Percentiles rank a stretch among this genome's conserved stretches.
phyloP scores from a whole-genome alignment of 2,888 invertebrate genomes.

The Plebejus argus region DNA sequence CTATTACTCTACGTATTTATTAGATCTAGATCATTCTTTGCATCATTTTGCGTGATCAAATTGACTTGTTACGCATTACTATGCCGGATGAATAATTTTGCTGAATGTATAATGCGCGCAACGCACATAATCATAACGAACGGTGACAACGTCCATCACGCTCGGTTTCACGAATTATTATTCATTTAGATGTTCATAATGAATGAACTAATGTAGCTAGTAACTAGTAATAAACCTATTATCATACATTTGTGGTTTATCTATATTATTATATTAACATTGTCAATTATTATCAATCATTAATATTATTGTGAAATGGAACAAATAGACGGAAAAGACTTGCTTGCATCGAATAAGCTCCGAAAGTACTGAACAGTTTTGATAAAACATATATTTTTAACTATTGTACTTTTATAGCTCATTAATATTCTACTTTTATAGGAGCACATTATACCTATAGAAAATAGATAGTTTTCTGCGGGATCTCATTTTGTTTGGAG shows the following conservation, averaged over 20 bases:
- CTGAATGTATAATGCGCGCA: neutral
- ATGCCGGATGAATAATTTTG: neutral
- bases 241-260: neutral
- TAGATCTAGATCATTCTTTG: neutral
- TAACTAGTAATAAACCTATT: neutral
- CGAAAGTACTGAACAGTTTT: no score
- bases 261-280: neutral
- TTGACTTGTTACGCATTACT: neutral
- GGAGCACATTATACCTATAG: no score
- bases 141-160: neutral
- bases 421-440: no score
- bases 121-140: slow-evolving; percentile 1
- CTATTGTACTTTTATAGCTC: no score
- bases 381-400: no score
- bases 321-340: no score
- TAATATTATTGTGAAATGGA: no score
- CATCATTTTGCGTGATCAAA: neutral
- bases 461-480: no score
- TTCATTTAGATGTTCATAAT: neutral
- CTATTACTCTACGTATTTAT: no score
- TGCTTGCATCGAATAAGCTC: no score
- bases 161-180: slow-evolving; percentile 10
- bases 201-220: neutral
- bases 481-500: no score
- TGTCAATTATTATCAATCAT: no score